phyloP scores from a whole-genome alignment of 2,113 vertebrate genomes.

The Recurvirostra avosetta region DNA sequence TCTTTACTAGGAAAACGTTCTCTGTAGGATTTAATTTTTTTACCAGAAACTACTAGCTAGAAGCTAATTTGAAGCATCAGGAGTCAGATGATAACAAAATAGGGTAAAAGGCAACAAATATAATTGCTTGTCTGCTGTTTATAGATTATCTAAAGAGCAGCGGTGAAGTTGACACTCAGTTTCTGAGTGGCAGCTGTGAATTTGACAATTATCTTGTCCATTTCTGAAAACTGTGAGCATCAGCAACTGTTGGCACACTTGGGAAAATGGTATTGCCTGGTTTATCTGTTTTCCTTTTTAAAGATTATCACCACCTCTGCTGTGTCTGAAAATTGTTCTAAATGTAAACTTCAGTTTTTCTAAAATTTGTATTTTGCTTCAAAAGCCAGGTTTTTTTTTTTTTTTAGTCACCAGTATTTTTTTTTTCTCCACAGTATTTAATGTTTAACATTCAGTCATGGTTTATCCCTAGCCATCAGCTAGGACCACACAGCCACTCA shows the following conservation, averaged over 20 bases:
- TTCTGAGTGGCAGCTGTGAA: neutral
- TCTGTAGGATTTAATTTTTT: neutral
- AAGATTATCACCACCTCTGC: neutral
- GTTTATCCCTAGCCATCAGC: neutral
- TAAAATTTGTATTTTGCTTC: neutral
- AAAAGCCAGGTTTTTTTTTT: neutral
- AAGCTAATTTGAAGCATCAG: neutral
- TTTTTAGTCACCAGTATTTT: neutral
- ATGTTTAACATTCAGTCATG: neutral
- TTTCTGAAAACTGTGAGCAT: neutral
- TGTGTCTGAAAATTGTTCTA: neutral
- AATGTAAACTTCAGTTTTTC: neutral
- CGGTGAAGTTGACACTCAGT: neutral
- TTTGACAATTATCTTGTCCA: neutral
- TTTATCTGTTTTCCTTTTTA: neutral
- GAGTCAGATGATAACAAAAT: neutral
- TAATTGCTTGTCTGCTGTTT: neutral
- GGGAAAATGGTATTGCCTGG: neutral
- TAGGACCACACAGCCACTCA: neutral
- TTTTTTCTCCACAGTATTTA: neutral
- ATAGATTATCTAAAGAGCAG: conserved; percentile 1
- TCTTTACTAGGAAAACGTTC: neutral
- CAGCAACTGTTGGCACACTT: neutral
- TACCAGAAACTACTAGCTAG: neutral
- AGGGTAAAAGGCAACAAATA: neutral